phyloP scores from a whole-genome alignment of 1,140 invertebrate species.

The Polypedilum pembai region DNA sequence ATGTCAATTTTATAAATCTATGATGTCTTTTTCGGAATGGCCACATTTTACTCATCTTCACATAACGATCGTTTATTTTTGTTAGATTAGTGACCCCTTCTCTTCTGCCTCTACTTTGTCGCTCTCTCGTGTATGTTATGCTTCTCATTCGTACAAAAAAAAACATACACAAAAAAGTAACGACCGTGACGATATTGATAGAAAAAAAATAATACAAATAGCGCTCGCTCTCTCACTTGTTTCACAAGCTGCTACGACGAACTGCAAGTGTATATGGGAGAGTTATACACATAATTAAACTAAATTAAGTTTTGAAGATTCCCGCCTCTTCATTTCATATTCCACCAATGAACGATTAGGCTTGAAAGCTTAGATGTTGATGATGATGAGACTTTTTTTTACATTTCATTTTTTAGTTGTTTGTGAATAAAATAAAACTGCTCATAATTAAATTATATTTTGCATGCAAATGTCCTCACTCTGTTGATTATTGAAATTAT shows the following conservation, averaged over 20 bases:
- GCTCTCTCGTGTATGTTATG: not conserved
- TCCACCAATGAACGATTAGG: constrained; percentile 15
- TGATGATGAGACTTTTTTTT: not conserved
- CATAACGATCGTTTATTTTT: not conserved
- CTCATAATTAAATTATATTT: not conserved
- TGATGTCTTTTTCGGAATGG: too few species aligned
- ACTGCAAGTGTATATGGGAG: constrained; percentile 13
- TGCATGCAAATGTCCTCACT: not conserved
- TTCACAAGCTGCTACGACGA: not conserved
- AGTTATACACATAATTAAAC: constrained; percentile 17
- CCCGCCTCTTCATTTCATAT: constrained; percentile 27
- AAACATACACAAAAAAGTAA: not conserved
- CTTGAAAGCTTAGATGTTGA: not conserved
- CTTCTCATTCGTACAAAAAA: not conserved
- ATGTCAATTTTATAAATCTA: too few species aligned
- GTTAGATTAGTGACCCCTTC: not conserved
- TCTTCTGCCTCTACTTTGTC: not conserved
- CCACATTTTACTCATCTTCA: not conserved
- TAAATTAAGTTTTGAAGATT: constrained; percentile 27
- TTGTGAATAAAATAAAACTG: not conserved
- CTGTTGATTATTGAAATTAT: not conserved
- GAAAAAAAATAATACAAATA: constrained; percentile 1
- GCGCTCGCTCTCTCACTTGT: not conserved
- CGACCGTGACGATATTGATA: constrained; percentile 25
- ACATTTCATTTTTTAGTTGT: not conserved